phyloP scores from a whole-genome alignment of 1,140 invertebrate genomes.

The Drosophila ogumai region DNA sequence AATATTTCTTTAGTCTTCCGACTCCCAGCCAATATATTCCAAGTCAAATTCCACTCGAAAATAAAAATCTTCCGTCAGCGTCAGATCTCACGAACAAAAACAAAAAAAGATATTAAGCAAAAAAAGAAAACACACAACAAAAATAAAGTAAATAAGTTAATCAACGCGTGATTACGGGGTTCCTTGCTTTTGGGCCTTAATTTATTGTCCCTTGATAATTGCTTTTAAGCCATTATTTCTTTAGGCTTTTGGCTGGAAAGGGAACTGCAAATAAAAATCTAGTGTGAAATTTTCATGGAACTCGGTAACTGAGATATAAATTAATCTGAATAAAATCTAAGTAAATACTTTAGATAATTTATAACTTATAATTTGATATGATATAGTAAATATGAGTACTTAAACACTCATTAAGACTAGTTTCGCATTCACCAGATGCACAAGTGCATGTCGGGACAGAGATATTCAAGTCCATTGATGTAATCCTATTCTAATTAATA shows the following conservation, averaged over 20 bases:
- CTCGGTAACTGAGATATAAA: neutral
- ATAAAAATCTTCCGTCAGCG: conserved; percentile 15
- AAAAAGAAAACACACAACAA: neutral
- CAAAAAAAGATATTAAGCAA: conserved; percentile 1
- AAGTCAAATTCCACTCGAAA: neutral
- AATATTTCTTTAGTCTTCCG: conserved; percentile 1
- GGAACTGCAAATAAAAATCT: neutral
- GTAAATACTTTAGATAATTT: neutral
- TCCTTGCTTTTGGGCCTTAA: conserved; percentile 2
- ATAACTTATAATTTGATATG: neutral
- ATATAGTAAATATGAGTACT: neutral
- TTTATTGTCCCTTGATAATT: conserved; percentile 9
- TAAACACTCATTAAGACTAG: neutral
- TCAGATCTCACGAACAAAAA: neutral
- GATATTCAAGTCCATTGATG: conserved; percentile 23
- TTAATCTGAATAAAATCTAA: neutral
- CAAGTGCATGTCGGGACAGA: conserved; percentile 28
- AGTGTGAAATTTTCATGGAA: neutral
- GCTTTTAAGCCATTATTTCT: neutral
- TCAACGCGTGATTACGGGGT: conserved; percentile 6
- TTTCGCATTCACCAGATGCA: conserved; percentile 8
- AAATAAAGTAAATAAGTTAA: conserved; percentile 14
- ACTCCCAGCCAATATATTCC: neutral
- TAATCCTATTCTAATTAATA: conserved; percentile 28
- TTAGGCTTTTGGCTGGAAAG: neutral